Conservation (phyloP, 2,888 invertebrate genomes). For the Sinhomidia bicolor region DNA sequence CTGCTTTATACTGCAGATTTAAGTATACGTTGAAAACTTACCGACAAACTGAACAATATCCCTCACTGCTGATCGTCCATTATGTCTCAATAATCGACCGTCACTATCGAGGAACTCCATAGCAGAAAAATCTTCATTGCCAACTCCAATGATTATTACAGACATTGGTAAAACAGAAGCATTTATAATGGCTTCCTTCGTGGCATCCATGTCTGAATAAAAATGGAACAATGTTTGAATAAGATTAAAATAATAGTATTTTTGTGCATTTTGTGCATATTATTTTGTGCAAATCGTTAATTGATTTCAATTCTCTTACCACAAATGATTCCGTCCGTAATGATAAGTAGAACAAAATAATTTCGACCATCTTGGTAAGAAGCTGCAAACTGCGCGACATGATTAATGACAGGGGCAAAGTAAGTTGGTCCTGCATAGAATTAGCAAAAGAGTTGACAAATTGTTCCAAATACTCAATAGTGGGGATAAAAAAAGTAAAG, state of each 20-base stretch:
- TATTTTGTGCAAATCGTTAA: too few species aligned
- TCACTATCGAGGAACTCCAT: constrained; percentile 86
- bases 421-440: constrained; percentile 84
- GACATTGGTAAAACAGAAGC: constrained; percentile 83
- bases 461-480: too few species aligned
- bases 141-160: constrained; percentile 85
- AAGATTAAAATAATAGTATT: background rate
- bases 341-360: constrained; percentile 85
- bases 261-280: background rate
- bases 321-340: constrained; percentile 85
- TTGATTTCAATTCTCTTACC: constrained; percentile 64
- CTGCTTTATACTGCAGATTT: constrained; percentile 80
- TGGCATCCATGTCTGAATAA: constrained; percentile 80
- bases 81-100: constrained; percentile 81
- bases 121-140: constrained; percentile 85
- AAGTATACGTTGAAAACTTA: constrained; percentile 81
- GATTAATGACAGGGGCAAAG: constrained; percentile 84
- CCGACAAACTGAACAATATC: constrained; percentile 85
- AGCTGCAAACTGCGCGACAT: constrained; percentile 83
- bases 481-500: too few species aligned
- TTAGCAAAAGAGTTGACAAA: background rate
- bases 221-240: background rate
- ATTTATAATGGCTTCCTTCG: constrained; percentile 81
- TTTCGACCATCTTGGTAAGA: constrained; percentile 83
- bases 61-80: constrained; percentile 83